Base-by-base conservation (phyloP, 2,797 vertebrate species). In the Sebastes trivittatus region DNA sequence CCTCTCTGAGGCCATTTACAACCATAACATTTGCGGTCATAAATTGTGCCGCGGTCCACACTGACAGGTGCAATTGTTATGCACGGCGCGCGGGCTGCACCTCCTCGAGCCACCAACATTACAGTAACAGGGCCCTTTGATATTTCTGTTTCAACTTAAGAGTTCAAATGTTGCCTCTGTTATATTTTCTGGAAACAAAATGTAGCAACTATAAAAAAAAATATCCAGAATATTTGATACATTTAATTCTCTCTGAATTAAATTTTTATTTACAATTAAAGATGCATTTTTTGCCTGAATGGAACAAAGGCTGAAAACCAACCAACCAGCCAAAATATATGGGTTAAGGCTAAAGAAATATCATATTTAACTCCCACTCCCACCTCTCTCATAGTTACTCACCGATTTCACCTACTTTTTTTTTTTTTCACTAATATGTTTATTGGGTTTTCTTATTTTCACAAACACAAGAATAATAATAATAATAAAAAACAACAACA, bases 51-150 rank as follows among this genome's bases (percentile, higher is more conserved):
- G 95, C 96, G 95, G 95, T 96, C 96, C 96, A 93, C 96, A 97
- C 91, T 98, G 98, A 98, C 98, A 99, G 98, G 97, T 98, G 98
- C 92, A 97, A 99, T 98, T 99, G 97, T 98, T 97, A 98, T 98
- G 97, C 97, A 95, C 95, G 93, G 95, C 92, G 96, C 96, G 93
- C 96, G 93, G 92, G 92, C 95, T 93, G 93, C 87, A 80, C 73
- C 93, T 92, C 88, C 83, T 86, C 93, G 85, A 93, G 94, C 96
- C 96, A 96, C 96, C 88, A 86, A 80, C 90, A 74, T 89, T 89
- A 91, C 91, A 94, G 89, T 89, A 70, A 70, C 58, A 90, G 75
- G 79, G 54, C 64, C 76, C 78, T 87, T 84, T 87, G 72, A 89
- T 90, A 71, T 85, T 85, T 85, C 16, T 71, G 49, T 88, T 82